A percentile compares a stretch with the other conserved stretches of the same genome.
Evolutionary conservation across 2,888 invertebrate genomes (phyloP).

Genomic region (Caenorhabditis drosophilae): DNA sequence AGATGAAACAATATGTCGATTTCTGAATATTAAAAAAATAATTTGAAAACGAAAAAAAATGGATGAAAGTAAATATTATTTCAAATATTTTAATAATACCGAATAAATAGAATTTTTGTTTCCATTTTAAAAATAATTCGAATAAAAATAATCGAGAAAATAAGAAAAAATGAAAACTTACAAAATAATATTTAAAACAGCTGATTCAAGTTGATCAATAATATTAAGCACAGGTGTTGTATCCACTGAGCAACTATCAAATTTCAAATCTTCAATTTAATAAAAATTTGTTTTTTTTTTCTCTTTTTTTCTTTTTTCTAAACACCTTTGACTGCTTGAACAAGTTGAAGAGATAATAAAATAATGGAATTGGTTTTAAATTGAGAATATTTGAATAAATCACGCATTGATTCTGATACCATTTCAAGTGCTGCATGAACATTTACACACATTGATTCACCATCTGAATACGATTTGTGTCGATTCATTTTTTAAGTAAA

Average conservation of each 20-base stretch:
- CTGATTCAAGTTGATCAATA: conserved; percentile 62
- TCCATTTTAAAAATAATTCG: conserved; percentile 6
- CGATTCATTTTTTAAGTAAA: not conserved
- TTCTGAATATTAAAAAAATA: conserved; percentile 27
- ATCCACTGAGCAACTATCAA: conserved; percentile 57
- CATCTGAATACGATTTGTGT: conserved; percentile 42
- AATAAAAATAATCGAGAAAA: not conserved
- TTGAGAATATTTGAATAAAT: conserved; percentile 55
- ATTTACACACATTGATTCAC: conserved; percentile 61
- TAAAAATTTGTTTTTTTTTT: conserved; percentile 22
- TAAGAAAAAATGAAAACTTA: too few species aligned
- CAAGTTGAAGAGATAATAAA: conserved; percentile 47
- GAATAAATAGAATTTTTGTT: not conserved
- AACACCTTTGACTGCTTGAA: conserved; percentile 54
- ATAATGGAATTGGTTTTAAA: conserved; percentile 56
- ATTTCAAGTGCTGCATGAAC: conserved; percentile 65
- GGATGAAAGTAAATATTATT: conserved; percentile 1
- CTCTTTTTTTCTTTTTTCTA: conserved; percentile 13
- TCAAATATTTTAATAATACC: too few species aligned
- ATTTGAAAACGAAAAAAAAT: conserved; percentile 3
- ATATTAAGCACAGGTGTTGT: conserved; percentile 56
- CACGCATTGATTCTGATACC: conserved; percentile 65
- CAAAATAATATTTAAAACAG: conserved; percentile 64
- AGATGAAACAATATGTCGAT: conserved; percentile 44
- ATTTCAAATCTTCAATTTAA: conserved; percentile 62